These are phyloP conservation scores for Cheilinus undulatus DNA, from an alignment of 2,113 vertebrate genomes.

Conservation along the genomic window DNA sequence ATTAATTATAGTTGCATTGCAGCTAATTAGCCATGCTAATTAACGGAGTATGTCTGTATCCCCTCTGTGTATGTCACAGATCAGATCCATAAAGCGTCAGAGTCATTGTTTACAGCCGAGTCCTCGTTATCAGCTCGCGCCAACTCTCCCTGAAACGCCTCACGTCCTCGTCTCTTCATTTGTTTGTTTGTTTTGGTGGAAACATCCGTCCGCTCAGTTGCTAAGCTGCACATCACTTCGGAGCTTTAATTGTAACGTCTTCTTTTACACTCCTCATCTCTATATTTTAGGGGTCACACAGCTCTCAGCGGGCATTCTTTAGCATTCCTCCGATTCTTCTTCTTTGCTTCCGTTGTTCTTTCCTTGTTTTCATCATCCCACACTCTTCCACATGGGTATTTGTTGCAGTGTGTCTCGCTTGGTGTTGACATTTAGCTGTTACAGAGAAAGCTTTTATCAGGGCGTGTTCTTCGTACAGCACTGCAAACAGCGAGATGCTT, in stretches of 20 bases:
- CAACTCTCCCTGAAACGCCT: background rate
- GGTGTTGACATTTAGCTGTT: constrained; percentile 28
- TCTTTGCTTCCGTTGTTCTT: background rate
- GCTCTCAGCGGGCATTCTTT: background rate
- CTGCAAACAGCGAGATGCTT: background rate
- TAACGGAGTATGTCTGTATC: constrained; percentile 64
- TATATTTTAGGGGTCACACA: constrained; percentile 18
- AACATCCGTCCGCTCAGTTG: constrained; percentile 1
- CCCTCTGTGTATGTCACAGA: constrained; percentile 55
- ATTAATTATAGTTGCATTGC: constrained; percentile 81
- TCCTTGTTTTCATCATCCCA: background rate
- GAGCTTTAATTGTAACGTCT: constrained; percentile 16
- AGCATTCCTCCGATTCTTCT: constrained; percentile 5
- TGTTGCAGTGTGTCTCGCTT: background rate
- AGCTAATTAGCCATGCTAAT: constrained; percentile 79
- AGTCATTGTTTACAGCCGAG: constrained; percentile 67
- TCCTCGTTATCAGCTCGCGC: constrained; percentile 56
- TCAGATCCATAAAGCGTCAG: constrained; percentile 52
- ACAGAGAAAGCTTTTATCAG: background rate
- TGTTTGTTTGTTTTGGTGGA: constrained; percentile 28
- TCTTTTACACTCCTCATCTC: background rate
- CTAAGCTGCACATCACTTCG: constrained; percentile 24
- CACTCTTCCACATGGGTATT: background rate
- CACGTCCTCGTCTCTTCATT: background rate
- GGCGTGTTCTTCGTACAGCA: constrained; percentile 1